phyloP scores from a whole-genome alignment of 92 coral and sea anemone species.

The Palythoa heliodiscus region DNA sequence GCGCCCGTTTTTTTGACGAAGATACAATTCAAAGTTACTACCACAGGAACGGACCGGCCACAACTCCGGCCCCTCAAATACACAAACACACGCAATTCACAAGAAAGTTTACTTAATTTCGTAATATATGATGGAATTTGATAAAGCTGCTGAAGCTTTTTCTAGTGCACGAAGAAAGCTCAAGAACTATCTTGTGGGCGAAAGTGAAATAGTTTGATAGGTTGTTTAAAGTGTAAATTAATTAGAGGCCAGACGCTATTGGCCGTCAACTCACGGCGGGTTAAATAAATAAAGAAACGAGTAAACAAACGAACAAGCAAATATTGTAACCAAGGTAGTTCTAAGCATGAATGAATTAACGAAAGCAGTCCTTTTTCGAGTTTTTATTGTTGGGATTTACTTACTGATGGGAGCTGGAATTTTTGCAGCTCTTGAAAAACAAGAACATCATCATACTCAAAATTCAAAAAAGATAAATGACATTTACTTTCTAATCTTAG shows the following conservation, averaged over 20 bases:
- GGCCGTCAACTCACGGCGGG: not conserved
- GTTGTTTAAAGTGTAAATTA: not conserved
- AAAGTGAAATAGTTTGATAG: not conserved
- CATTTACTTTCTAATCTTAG: slow-evolving; percentile 1
- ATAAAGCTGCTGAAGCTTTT: too few species aligned
- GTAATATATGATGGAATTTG: too few species aligned
- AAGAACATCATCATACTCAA: not conserved
- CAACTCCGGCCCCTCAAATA: too few species aligned
- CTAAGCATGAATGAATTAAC: slow-evolving; percentile 17
- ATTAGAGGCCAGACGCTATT: not conserved
- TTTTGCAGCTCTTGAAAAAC: slow-evolving; percentile 25
- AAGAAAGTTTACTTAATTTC: too few species aligned
- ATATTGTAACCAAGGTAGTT: not conserved
- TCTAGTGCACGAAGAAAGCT: too few species aligned
- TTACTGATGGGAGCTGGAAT: slow-evolving; percentile 29
- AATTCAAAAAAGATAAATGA: not conserved
- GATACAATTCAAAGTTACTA: too few species aligned
- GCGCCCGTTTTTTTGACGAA: too few species aligned
- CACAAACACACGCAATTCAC: too few species aligned
- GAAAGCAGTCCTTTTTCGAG: slow-evolving; percentile 27
- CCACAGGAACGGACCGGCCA: too few species aligned
- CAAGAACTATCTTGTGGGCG: too few species aligned
- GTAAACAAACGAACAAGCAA: not conserved
- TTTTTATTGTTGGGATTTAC: slow-evolving; percentile 2
- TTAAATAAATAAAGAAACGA: not conserved